Evolutionary conservation across 2,888 invertebrate genomes (phyloP), one percentile per base, ranked within the genome.

Genomic region (Chorisops tibialis): DNA sequence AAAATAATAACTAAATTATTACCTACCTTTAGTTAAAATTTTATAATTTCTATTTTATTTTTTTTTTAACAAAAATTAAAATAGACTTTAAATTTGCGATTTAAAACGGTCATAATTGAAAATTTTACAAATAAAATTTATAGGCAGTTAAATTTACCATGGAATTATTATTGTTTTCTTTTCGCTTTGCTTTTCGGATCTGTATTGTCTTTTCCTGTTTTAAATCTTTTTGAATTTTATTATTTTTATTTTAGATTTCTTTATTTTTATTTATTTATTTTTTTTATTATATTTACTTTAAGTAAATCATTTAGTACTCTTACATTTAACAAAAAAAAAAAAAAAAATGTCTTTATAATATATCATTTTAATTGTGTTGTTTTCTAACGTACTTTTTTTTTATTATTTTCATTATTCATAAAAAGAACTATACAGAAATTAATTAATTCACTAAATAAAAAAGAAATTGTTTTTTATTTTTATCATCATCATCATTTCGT

Each of bases 301-400:
- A 30, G 30, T 30, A 30, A 9, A 30, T 7, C 30, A 2, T 48
- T 48, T 22, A 11, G 22, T 11, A 48, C 48, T 24, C 24, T 48
- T 12, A 48, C 22, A 50, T 14, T 35, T 48, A 35, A 11, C n/a
- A 24, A 48, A 47, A 47, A 19, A 19, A 12, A 22, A 35, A 50
- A 50, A 35, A 16, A 11, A 21, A 38, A 52, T 52, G 52, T 30
- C 22, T 52, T 39, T 52, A 19, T n/a, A 52, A 52, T 14, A 4
- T n/a, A 21, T 30, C 16, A 18, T 18, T 11, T 19, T 18, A 45
- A 3, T 4, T 45, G 45, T 4, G 7, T 45, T 30, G 30, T 30
- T 30, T 30, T 19, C 12, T 24, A 12, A 48, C 22, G 12, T n/a
- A 48, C 11, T 48, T n/a, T 48, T 11, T n/a, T n/a, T n/a, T n/a